Evolutionary conservation across 1,140 invertebrate species (phyloP), one percentile per base, ranked within the genome.

Genomic region (Drosophila gunungcola): DNA sequence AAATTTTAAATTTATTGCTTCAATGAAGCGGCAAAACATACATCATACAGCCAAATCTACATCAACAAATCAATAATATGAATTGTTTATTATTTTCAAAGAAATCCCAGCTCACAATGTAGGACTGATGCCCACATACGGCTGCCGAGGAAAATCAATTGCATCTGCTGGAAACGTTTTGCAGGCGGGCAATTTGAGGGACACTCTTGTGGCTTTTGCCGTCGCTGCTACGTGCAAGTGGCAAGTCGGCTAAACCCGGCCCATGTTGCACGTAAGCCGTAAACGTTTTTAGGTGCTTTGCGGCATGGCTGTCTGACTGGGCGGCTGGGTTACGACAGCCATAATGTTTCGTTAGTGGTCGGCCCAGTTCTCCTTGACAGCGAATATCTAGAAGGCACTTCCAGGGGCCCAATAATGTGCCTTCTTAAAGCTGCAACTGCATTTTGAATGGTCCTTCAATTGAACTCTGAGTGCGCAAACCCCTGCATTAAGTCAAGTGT

Each of bases 261-360:
- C 67, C 79, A 73, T 86, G 75, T 63, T 77, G 75, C 83, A 86
- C 83, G 83, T 86, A 88, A 86, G 65, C 79, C 83, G 83, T 86
- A 86, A 86, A 86, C 83, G 83, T 88, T 86, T 86, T 88, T 83
- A 88, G 83, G 79, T 75, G 72, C 82, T 86, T 82, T 86, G 83
- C 58, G 83, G 83, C 82, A 58, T 57, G 63, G 75, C 78, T 70
- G 83, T 38, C 41, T 63, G 83, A 12, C 32, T n/a, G 41, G 39
- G 12, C 11, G 34, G 21, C 11, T 52, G 45, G 74, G 67, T 64
- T 86, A 89, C 79, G 67, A 77, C 83, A 56, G 51, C 75, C 83
- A 83, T 86, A 83, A 88, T 88, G 83, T 88, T 73, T 83, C 83
- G 88, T 86, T 86, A 86, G 83, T 79, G 72, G 84, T 69, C 54